Percentiles rank a stretch among this genome's conserved stretches.
phyloP scores from a whole-genome alignment of 2,113 vertebrate species.

The Mionectes macconnelli region DNA sequence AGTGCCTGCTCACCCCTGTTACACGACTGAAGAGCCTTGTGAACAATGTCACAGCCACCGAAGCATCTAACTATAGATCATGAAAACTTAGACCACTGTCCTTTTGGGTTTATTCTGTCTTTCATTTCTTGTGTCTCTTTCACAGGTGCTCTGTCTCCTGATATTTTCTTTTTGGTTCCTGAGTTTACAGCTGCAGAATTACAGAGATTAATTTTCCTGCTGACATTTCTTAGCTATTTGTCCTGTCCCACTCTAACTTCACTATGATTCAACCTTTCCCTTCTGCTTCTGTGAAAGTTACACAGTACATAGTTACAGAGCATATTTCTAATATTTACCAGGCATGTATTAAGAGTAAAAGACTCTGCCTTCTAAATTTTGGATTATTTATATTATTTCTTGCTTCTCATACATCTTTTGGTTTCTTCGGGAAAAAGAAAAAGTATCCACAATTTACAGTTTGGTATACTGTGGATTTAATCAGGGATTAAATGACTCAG shows the following conservation, averaged over 20 bases:
- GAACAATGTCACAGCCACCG: background rate
- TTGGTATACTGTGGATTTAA: background rate
- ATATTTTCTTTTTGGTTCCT: background rate
- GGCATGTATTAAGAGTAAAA: background rate
- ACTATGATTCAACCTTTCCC: background rate
- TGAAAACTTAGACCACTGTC: background rate
- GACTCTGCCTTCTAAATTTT: conserved; percentile 44
- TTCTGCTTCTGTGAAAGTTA: background rate
- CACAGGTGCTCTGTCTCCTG: background rate
- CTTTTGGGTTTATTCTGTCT: background rate
- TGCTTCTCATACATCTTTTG: background rate
- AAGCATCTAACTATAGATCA: background rate
- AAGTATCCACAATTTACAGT: background rate
- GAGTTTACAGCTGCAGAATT: background rate
- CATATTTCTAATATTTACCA: conserved; percentile 50
- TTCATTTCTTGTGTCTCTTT: background rate
- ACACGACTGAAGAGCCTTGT: background rate
- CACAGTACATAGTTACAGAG: background rate
- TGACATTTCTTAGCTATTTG: background rate
- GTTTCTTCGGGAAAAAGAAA: background rate
- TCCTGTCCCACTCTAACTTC: background rate
- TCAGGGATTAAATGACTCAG: background rate
- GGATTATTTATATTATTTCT: conserved; percentile 38
- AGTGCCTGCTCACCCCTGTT: background rate
- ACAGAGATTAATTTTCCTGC: background rate